Conservation (phyloP, 2,113 vertebrate species). For the Corapipo altera region DNA sequence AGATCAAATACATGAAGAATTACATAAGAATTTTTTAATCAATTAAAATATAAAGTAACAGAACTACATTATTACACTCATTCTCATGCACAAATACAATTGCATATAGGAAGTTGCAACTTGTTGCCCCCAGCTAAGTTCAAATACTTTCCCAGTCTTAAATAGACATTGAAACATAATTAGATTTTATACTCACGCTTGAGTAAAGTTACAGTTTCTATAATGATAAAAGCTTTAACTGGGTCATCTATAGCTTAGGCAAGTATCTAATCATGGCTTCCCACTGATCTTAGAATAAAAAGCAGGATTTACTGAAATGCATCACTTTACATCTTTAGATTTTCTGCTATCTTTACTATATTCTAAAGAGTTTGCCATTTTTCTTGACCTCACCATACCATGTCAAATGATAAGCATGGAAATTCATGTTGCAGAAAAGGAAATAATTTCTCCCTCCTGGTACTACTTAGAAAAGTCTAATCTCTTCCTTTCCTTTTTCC, state of each 20-base stretch:
- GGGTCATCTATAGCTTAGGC: conserved; percentile 35
- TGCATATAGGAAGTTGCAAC: background rate
- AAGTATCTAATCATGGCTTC: conserved; percentile 24
- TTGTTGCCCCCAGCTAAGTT: background rate
- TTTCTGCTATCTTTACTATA: background rate
- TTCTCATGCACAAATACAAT: background rate
- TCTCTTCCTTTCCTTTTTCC: background rate
- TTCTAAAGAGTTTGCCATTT: background rate
- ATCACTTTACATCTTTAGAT: background rate
- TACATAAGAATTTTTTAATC: background rate
- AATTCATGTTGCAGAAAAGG: background rate
- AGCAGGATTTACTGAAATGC: background rate
- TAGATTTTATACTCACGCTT: conserved; percentile 12
- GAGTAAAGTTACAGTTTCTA: conserved; percentile 16
- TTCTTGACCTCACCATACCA: background rate
- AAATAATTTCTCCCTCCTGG: background rate
- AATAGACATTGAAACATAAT: conserved; percentile 12
- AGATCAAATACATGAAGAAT: background rate
- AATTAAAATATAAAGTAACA: background rate
- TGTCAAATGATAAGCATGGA: background rate
- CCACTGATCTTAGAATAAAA: background rate
- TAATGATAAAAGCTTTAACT: conserved; percentile 26
- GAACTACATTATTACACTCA: background rate
- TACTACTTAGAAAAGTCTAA: background rate
- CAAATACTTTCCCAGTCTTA: conserved; percentile 2